These are phyloP conservation scores for Litocranius walleri DNA, from an alignment of 2,113 vertebrate species.

Conservation along the genomic window DNA sequence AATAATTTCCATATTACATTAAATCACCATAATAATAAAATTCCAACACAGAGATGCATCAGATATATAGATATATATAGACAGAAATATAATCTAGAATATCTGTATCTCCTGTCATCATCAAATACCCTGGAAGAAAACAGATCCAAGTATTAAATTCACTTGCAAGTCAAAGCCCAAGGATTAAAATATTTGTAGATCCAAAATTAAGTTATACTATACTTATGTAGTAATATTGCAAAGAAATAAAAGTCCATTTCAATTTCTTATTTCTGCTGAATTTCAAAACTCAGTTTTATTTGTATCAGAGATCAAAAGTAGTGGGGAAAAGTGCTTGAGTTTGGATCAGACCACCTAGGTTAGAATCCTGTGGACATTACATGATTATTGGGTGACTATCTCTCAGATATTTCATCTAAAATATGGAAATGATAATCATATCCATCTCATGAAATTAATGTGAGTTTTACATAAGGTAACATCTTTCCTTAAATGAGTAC, in stretches of 20 bases:
- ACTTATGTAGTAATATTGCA: not conserved
- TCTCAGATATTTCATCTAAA: not conserved
- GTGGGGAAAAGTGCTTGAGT: not conserved
- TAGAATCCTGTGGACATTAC: not conserved
- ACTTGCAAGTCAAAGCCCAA: not conserved
- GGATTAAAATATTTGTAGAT: not conserved
- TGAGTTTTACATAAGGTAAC: not conserved
- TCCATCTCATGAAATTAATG: not conserved
- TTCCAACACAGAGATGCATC: not conserved
- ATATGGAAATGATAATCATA: not conserved
- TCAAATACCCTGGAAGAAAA: not conserved
- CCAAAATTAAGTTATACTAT: not conserved
- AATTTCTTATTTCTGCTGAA: not conserved
- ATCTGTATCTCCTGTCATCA: not conserved
- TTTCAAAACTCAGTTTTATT: not conserved
- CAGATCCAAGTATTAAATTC: not conserved
- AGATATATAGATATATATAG: not conserved
- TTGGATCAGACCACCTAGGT: not conserved
- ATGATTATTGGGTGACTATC: not conserved
- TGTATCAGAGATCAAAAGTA: not conserved
- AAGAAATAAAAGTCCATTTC: not conserved
- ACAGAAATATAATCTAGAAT: not conserved
- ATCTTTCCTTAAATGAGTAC: not conserved
- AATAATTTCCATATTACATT: constrained; percentile 3
- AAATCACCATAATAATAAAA: not conserved